Base-by-base conservation (phyloP, 2,797 vertebrate species). In the Glyptemys insculpta region DNA sequence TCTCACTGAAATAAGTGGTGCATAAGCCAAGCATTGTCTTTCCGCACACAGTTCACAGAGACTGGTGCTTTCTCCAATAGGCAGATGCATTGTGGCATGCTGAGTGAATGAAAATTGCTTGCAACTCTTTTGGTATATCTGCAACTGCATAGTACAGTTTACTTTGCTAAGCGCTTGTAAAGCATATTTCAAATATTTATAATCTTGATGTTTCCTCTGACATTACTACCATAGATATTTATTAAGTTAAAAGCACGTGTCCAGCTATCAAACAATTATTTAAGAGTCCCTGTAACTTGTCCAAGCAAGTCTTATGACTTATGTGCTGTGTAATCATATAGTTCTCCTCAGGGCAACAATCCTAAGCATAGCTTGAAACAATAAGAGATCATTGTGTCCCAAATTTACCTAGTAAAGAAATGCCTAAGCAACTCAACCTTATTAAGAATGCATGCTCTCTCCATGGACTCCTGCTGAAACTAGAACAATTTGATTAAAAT, bases 271-370 rank as follows among this genome's bases (percentile, higher is more conserved):
- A 93, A 72, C 84, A 94, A 95, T 96, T 96, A 96, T 92, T 97
- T 94, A 92, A 94, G 88, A 92, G 57, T 92, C 94, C 90, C 83
- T 53, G 54, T 80, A 81, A 97, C 97, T 94, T 98, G 98, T 95
- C 94, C 57, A 5, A 89, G 96, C 98, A 98, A 96, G 98, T 86
- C 94, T 89, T 9, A 5, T 15, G 98, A 86, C 94, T 88, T 9
- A 5, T 12, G 27, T 74, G 91, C 93, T 87, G 56, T 2, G 78
- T 86, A 88, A 93, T 91, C 96, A 27, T 57, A 56, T 72, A 94
- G 87, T 91, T 96, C 89, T 94, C 98, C 95, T 83, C 85, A 3
- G 98, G 98, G 97, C 91, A 97, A 90, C 96, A 93, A 96, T 97
- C 98, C 94, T 91, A 92, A 97, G 95, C 10, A 27, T 18, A 86